Base-by-base conservation (phyloP, 2,797 vertebrate genomes). In the Numenius phaeopus region DNA sequence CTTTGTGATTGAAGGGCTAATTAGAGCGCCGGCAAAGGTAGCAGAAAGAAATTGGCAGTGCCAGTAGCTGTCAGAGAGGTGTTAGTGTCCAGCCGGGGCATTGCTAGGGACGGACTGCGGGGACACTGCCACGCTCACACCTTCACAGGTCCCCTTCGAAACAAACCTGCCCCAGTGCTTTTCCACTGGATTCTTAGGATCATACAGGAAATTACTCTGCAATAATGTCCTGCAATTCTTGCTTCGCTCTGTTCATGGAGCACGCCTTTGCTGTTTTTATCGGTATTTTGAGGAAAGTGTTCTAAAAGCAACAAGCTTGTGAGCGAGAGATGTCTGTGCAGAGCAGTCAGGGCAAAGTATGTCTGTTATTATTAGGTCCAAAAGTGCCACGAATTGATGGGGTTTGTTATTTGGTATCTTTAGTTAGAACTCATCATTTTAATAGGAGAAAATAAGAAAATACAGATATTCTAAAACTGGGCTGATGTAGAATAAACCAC, bases 41-140 rank as follows among this genome's bases (percentile, higher is more conserved):
- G 67, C n/a, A 87, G 64, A 79, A 88, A 78, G 83, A 87, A 87
- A 88, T 94, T 90, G 94, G 30, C 73, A 40, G 66, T 70, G 44
- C 40, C 83, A 73, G 49, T 79, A 81, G 27, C 66, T 67, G 50
- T 88, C 65, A 65, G 50, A 95, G 84, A 84, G 23, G 24, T 86
- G 80, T 50, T 82, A 72, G 89, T 55, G 40, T 4, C 66, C 22
- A 70, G 73, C 85, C 71, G 71, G 44, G 40, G 61, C 17, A 62
- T n/a, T 57, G 76, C 64, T 88, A 61, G 24, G 42, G 32, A 81
- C 79, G 37, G 66, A 44, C 66, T 84, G 5, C 5, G 47, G 42
- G 39, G 55, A 55, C 58, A n/a, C 13, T 76, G 52, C 52, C 11
- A 22, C 1, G 1, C 61, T 91, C 37, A 42, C 57, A 59, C 0